Percentiles rank a stretch among this genome's conserved stretches.
Conservation (phyloP, 2,888 invertebrate genomes). For the Toxonevra muliebris region DNA sequence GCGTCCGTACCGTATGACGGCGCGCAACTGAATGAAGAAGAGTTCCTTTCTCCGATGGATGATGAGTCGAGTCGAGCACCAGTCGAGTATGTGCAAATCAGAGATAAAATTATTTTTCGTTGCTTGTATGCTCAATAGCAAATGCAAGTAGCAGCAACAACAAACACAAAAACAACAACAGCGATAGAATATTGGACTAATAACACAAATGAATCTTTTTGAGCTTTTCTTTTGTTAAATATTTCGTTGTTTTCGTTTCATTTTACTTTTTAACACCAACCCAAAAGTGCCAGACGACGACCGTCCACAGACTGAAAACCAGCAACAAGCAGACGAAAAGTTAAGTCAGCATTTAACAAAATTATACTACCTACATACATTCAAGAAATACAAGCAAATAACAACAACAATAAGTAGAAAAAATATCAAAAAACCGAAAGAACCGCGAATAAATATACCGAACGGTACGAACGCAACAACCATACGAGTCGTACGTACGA, state of each 20-base stretch:
- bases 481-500: too few species aligned
- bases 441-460: neutral
- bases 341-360: conserved; percentile 19
- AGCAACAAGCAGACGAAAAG: conserved; percentile 18
- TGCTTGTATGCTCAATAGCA: too few species aligned
- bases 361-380: conserved; percentile 2
- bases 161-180: too few species aligned
- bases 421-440: neutral
- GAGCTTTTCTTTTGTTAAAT: conserved; percentile 3
- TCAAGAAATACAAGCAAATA: neutral
- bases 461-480: neutral
- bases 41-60: conserved; percentile 34
- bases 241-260: neutral
- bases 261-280: conserved; percentile 26
- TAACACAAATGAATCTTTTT: neutral
- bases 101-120: too few species aligned
- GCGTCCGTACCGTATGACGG: conserved; percentile 65
- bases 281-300: conserved; percentile 36
- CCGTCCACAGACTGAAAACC: conserved; percentile 36
- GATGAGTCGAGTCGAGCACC: conserved; percentile 20
- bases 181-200: too few species aligned
- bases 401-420: neutral
- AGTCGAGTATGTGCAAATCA: neutral
- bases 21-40: conserved; percentile 65
- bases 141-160: too few species aligned